These are phyloP conservation scores for Polypterus senegalus DNA, from an alignment of 2,113 vertebrate species.

Conservation along the genomic window DNA sequence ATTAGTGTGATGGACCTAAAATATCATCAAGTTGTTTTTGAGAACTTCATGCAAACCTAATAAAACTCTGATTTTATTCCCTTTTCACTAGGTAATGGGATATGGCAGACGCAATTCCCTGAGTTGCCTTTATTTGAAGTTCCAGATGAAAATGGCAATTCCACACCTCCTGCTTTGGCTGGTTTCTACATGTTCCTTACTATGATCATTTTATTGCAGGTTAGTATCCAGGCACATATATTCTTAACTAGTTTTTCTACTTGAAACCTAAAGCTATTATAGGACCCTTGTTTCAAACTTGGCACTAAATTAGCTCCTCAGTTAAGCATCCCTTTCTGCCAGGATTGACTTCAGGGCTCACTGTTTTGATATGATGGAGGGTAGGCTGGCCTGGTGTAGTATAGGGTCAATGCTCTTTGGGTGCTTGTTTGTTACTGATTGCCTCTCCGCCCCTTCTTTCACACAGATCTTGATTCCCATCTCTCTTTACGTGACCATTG, in stretches of 20 bases:
- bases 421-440: neutral
- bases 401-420: neutral
- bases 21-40: no score
- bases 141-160: slow-evolving; percentile 46
- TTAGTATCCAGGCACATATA: slow-evolving; percentile 26
- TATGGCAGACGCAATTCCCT: slow-evolving; percentile 57
- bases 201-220: slow-evolving; percentile 94
- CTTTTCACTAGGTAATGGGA: slow-evolving; percentile 58
- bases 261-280: no score
- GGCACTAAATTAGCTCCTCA: neutral
- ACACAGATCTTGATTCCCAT: slow-evolving; percentile 61
- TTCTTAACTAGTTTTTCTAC: no score
- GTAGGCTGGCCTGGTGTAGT: neutral
- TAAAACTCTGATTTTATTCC: slow-evolving; percentile 11
- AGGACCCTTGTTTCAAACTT: neutral
- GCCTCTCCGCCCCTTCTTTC: no score
- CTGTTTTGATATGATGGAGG: neutral
- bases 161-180: slow-evolving; percentile 41
- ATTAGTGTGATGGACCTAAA: no score
- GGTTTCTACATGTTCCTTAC: slow-evolving; percentile 85
- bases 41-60: neutral
- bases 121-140: slow-evolving; percentile 62
- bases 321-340: no score
- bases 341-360: no score
- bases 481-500: slow-evolving; percentile 62